A percentile compares a stretch with the other conserved stretches of the same genome.
These are phyloP conservation scores for Gibbula magus DNA, from an alignment of 2,888 invertebrate genomes.

Conservation along the genomic window DNA sequence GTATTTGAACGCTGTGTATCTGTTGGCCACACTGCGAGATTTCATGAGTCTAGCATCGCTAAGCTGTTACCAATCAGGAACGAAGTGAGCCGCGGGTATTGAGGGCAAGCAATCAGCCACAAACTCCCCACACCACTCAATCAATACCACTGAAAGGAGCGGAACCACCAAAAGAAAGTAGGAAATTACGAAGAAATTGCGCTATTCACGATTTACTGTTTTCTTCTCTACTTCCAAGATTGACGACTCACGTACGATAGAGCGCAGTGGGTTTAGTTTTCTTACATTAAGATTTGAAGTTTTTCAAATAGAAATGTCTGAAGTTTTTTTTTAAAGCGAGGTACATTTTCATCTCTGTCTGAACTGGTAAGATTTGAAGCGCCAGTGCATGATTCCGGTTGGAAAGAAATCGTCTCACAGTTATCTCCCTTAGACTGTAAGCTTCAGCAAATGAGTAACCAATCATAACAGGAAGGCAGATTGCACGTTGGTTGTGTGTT, in stretches of 20 bases:
- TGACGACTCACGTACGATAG: not conserved
- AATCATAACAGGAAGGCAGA: no score
- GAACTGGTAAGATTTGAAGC: no score
- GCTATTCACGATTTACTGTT: not conserved
- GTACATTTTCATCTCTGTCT: no score
- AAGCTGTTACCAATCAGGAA: constrained; percentile 11
- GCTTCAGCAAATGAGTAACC: no score
- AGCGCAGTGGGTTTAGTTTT: no score
- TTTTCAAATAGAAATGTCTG: no score
- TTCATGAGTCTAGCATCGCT: constrained; percentile 1
- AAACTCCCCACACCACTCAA: not conserved
- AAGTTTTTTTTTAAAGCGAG: no score
- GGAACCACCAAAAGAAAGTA: not conserved
- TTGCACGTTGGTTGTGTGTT: no score
- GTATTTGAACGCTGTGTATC: constrained; percentile 17
- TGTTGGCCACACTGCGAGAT: not conserved
- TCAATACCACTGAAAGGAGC: constrained; percentile 8
- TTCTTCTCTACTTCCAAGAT: not conserved
- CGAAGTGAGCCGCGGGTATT: constrained; percentile 1
- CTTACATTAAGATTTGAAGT: no score
- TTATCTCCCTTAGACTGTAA: no score
- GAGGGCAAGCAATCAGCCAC: not conserved
- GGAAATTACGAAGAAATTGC: constrained; percentile 3
- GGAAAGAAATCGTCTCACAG: no score
- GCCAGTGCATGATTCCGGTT: no score